A percentile compares a stretch with the other conserved stretches of the same genome.
Evolutionary conservation across 2,113 vertebrate species (phyloP).

Genomic region (Dermatemys mawii): DNA sequence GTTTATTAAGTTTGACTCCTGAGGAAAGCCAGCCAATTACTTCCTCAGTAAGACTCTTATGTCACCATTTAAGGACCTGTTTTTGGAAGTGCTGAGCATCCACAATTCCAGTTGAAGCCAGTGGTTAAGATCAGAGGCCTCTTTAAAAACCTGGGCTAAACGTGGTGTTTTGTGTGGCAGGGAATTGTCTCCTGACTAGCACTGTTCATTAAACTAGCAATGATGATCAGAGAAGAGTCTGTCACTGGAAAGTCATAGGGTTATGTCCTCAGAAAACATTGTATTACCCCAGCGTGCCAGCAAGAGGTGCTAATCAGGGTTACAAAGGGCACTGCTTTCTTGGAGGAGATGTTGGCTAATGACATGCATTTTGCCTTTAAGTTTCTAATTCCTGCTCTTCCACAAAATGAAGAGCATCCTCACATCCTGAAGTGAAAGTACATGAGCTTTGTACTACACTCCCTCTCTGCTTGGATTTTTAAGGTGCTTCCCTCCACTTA

Average conservation of each 20-base stretch:
- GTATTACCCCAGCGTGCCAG: fast-evolving
- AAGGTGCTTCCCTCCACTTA: neutral
- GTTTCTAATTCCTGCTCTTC: neutral
- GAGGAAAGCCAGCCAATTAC: neutral
- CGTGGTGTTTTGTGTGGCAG: neutral
- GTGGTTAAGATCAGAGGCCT: neutral
- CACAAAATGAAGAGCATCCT: neutral
- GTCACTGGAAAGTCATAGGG: neutral
- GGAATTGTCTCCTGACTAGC: neutral
- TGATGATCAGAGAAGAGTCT: neutral
- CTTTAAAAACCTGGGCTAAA: neutral
- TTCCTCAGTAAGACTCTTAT: fast-evolving
- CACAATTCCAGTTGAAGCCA: neutral
- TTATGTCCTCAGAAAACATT: neutral
- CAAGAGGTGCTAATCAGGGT: neutral
- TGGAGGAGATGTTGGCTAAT: neutral
- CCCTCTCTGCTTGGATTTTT: neutral
- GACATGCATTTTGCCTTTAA: neutral
- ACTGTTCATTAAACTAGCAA: fast-evolving
- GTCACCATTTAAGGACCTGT: neutral
- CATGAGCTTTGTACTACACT: neutral
- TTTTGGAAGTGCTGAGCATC: neutral
- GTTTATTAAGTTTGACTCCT: neutral
- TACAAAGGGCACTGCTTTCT: neutral
- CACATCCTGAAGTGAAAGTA: neutral